These are phyloP conservation scores for Montipora capitata DNA, from an alignment of 92 coral and sea anemone species.

Conservation along the genomic window DNA sequence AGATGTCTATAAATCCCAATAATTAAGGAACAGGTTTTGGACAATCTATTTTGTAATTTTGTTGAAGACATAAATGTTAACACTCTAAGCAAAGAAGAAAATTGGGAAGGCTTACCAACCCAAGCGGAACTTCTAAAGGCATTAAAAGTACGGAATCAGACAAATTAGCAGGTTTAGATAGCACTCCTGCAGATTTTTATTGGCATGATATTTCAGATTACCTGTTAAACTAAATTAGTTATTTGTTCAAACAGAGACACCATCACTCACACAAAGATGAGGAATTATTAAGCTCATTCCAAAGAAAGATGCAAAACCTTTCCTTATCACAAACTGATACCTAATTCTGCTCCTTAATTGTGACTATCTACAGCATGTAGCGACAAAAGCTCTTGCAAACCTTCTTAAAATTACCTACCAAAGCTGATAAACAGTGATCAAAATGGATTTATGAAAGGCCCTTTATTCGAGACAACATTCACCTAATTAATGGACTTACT, in stretches of 20 bases:
- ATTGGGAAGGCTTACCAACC: neutral
- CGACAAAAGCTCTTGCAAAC: slow-evolving; percentile 34
- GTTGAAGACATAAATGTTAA: neutral
- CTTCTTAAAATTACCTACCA: slow-evolving; percentile 50
- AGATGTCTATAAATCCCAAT: neutral
- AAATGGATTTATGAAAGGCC: slow-evolving; percentile 50
- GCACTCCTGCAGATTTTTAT: neutral
- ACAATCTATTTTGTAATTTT: neutral
- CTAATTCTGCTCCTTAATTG: slow-evolving; percentile 44
- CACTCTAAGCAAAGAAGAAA: neutral
- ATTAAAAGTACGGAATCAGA: neutral
- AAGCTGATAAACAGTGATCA: slow-evolving; percentile 39
- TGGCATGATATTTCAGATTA: neutral
- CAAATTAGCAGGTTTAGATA: neutral
- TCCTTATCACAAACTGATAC: slow-evolving; percentile 45
- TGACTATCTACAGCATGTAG: slow-evolving; percentile 56
- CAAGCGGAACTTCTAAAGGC: neutral
- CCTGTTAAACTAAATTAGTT: slow-evolving; percentile 34
- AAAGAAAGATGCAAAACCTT: slow-evolving; percentile 52
- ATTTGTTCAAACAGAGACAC: slow-evolving; percentile 31
- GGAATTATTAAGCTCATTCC: slow-evolving; percentile 53
- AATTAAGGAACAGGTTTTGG: neutral
- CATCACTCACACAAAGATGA: slow-evolving; percentile 52
- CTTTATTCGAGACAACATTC: slow-evolving; percentile 50
- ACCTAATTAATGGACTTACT: slow-evolving; percentile 18